Evolutionary conservation across 1,140 invertebrate genomes (phyloP), one percentile per base, ranked within the genome.

Genomic region (Bombus soroeensis): DNA sequence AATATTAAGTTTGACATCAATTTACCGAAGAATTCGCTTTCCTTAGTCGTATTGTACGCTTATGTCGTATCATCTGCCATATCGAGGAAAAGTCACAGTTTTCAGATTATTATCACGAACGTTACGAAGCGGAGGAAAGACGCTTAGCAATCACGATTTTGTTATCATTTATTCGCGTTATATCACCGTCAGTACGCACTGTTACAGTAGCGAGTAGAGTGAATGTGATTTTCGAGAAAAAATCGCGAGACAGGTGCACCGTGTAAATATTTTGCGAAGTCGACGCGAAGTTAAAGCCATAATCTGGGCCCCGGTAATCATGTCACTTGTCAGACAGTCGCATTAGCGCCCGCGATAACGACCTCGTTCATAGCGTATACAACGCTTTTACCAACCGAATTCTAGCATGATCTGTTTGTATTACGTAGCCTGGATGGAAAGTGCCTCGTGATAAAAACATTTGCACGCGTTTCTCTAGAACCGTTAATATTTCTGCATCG

Each of bases 241-340:
- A 78, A 39, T 68, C 47, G 41, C 32, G 68, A 85, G 53, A 68
- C 83, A 64, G 53, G 68, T 81, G 88, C 64, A 59, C 9, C 28
- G 18, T 12, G 37, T 75, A 87, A 89, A 90, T 90, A 89, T 90
- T 90, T 87, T 70, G 47, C 15, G 3, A 62, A 77, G 68, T 76
- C 88, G 28, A 39, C 57, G 34, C 2, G 28, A 43, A 28, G 59
- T 85, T 74, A 83, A 88, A 81, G 25, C 78, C 25, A 53, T 85
- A 81, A 89, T 88, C 87, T 28, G 43, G 39, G 43, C 25, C 0
- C 18, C 25, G 18, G 75, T 73, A 80, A 89, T 80, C 71, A 53
- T 37, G 76, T 87, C 76, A 66, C 53, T 77, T 32, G 34, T 64
- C 77, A 76, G 83, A 86, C 80, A 81, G 72, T 64, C 34, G 73